Evolutionary conservation across 2,113 vertebrate genomes (phyloP).

Genomic region (Pimephales promelas): DNA sequence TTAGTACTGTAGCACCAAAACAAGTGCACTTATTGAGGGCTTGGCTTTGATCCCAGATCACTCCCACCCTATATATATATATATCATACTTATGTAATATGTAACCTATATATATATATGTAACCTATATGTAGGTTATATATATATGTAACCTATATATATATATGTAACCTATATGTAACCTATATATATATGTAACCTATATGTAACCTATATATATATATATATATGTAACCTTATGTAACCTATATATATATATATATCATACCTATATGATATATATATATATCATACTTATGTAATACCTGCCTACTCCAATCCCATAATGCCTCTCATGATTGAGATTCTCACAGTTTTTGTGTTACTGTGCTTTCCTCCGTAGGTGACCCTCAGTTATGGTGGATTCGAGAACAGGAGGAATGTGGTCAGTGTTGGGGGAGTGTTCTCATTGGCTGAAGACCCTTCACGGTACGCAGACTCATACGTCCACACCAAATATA

Average conservation of each 20-base stretch:
- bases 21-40: background rate
- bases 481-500: background rate
- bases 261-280: too few species aligned
- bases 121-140: too few species aligned
- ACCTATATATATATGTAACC: too few species aligned
- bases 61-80: background rate
- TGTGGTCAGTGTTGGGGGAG: constrained; percentile 83
- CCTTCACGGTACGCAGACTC: constrained; percentile 84
- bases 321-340: background rate
- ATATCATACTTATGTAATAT: too few species aligned
- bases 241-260: too few species aligned
- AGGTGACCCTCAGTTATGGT: constrained; percentile 97
- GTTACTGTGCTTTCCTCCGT: background rate
- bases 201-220: too few species aligned
- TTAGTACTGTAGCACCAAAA: background rate
- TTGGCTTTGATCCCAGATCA: background rate
- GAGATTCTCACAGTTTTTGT: background rate
- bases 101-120: too few species aligned
- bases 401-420: constrained; percentile 92
- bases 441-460: constrained; percentile 87
- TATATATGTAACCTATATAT: too few species aligned
- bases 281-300: background rate
- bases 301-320: background rate
- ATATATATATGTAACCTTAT: too few species aligned
- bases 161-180: too few species aligned